Evolutionary conservation across 2,888 invertebrate genomes (phyloP).

Genomic region (Oxyteleia sp.): DNA sequence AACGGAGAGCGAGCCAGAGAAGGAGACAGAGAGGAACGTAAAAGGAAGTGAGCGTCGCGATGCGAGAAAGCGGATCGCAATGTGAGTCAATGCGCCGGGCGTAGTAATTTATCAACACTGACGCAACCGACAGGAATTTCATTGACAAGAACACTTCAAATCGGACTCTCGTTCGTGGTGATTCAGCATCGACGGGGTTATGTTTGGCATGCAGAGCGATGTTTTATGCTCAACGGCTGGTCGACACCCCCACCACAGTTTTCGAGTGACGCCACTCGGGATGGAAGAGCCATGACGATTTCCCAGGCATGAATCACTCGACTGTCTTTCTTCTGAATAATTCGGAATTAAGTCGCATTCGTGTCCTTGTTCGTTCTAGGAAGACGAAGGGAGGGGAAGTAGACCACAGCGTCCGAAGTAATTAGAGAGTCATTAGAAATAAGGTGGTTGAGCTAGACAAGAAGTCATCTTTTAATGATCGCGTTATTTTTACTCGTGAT

Average conservation of each 20-base stretch:
- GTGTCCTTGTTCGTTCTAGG: no score
- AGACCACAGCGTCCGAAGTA: no score
- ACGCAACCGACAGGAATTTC: conserved; percentile 6
- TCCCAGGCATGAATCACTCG: conserved; percentile 7
- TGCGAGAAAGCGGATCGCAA: conserved; percentile 1
- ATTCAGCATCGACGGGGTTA: conserved; percentile 1
- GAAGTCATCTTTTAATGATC: no score
- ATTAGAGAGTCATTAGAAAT: no score
- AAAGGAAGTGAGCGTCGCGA: no score
- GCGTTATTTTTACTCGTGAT: no score
- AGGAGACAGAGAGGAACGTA: no score
- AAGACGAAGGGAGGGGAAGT: no score
- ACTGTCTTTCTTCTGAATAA: neutral
- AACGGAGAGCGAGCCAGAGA: no score
- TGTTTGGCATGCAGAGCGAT: conserved; percentile 2
- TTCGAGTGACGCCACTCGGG: neutral
- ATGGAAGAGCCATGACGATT: conserved; percentile 5
- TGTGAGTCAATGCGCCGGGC: neutral
- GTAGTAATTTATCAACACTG: conserved; percentile 7
- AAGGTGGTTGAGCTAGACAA: no score
- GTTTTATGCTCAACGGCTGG: conserved; percentile 4
- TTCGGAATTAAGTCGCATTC: neutral
- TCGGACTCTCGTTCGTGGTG: neutral
- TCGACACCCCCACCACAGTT: neutral
- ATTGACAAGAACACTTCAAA: conserved; percentile 4